Evolutionary conservation across 1,140 invertebrate species (phyloP).

Genomic region (Drosophila aff.): DNA sequence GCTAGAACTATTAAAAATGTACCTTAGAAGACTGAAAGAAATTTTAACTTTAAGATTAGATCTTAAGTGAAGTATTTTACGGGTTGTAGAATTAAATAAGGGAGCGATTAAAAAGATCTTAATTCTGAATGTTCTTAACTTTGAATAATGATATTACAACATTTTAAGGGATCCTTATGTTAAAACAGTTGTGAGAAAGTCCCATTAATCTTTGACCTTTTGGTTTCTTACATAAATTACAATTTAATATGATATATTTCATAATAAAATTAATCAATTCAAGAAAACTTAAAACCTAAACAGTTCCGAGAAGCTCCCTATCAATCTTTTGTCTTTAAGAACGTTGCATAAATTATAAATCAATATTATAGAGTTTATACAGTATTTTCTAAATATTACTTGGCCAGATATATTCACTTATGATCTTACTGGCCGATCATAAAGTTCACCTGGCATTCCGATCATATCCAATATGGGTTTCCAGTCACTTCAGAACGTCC

Average conservation of each 20-base stretch:
- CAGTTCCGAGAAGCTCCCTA: neutral
- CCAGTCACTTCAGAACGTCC: conserved; percentile 5
- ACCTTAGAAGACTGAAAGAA: neutral
- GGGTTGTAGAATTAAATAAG: neutral
- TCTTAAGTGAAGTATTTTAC: neutral
- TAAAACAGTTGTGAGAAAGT: neutral
- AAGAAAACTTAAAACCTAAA: neutral
- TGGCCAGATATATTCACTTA: neutral
- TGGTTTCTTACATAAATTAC: neutral
- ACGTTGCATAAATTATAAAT: neutral
- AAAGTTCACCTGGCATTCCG: neutral
- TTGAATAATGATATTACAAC: neutral
- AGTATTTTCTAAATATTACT: neutral
- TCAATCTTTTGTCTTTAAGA: neutral
- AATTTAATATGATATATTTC: neutral
- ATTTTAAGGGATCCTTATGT: neutral
- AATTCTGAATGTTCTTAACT: neutral
- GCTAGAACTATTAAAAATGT: neutral
- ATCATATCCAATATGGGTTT: neutral
- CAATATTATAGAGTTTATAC: neutral
- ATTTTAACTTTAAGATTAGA: too few relatives aligned
- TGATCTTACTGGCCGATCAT: neutral
- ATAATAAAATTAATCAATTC: too few relatives aligned
- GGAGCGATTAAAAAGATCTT: neutral
- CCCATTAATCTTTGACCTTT: neutral